These are phyloP conservation scores for Drosophila bocki DNA, from an alignment of 1,140 invertebrate genomes.

Conservation along the genomic window DNA sequence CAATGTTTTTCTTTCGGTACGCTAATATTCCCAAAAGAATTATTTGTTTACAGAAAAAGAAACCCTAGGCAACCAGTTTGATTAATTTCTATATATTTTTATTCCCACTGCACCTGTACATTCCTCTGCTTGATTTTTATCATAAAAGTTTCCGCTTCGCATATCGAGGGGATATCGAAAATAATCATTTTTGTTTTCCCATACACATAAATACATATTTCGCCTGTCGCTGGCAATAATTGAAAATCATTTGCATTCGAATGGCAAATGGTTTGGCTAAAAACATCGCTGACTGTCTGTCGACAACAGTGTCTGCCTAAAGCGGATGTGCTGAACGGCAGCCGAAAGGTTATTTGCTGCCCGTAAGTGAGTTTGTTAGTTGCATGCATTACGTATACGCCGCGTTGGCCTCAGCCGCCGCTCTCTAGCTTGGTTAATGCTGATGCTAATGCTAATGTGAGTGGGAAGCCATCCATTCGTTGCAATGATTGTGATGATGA, in stretches of 20 bases:
- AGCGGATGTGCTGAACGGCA: slow-evolving; percentile 63
- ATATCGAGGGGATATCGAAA: slow-evolving; percentile 44
- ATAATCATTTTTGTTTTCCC: slow-evolving; percentile 45
- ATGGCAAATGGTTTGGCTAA: slow-evolving; percentile 74
- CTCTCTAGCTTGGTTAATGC: slow-evolving; percentile 28
- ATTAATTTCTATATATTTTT: neutral
- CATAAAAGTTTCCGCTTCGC: slow-evolving; percentile 72
- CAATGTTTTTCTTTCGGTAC: neutral
- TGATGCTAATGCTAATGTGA: slow-evolving; percentile 49
- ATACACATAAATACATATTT: slow-evolving; percentile 57
- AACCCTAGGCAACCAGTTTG: neutral
- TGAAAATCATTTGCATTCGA: slow-evolving; percentile 78
- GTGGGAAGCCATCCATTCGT: slow-evolving; percentile 64
- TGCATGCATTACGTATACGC: slow-evolving; percentile 70
- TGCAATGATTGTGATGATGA: slow-evolving; percentile 17
- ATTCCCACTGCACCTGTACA: neutral
- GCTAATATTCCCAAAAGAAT: neutral
- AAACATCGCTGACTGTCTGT: slow-evolving; percentile 24
- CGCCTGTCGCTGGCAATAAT: slow-evolving; percentile 49
- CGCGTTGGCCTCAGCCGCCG: slow-evolving; percentile 25
- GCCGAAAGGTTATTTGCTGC: slow-evolving; percentile 43
- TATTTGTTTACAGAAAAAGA: neutral
- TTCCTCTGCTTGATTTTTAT: slow-evolving; percentile 20
- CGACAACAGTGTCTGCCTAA: slow-evolving; percentile 41
- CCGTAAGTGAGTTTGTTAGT: slow-evolving; percentile 22